Evolutionary conservation across 2,888 invertebrate genomes (phyloP).

Genomic region (Diadromus collaris): DNA sequence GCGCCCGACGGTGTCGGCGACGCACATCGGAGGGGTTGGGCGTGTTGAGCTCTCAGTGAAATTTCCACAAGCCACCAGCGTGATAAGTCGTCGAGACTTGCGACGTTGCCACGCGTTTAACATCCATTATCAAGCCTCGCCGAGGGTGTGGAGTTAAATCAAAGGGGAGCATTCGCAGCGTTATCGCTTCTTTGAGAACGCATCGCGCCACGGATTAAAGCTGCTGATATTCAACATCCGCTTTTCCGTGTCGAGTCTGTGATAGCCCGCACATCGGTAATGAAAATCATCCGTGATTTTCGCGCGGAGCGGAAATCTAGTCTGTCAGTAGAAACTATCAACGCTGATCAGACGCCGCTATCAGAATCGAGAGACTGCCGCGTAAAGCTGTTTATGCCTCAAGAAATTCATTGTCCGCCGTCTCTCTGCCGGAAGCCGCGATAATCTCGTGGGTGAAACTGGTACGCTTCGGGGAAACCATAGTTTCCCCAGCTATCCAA

Average conservation of each 20-base stretch:
- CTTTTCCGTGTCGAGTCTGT: not conserved
- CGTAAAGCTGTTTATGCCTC: constrained; percentile 29
- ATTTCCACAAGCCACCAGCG: constrained; percentile 25
- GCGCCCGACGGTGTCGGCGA: not conserved
- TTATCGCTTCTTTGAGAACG: constrained; percentile 23
- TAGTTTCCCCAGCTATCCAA: constrained; percentile 38
- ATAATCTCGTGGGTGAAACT: constrained; percentile 33
- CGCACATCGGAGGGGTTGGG: not conserved
- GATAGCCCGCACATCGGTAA: not conserved
- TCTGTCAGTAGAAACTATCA: constrained; percentile 15
- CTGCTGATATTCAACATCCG: constrained; percentile 13
- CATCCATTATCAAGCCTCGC: constrained; percentile 42
- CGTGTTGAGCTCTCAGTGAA: constrained; percentile 25
- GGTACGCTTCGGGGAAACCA: constrained; percentile 23
- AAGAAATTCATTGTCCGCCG: constrained; percentile 37
- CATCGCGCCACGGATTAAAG: constrained; percentile 22
- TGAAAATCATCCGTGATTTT: not conserved
- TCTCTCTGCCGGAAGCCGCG: constrained; percentile 13
- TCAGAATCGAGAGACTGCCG: not conserved
- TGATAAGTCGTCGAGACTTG: constrained; percentile 26
- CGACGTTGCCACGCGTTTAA: constrained; percentile 34
- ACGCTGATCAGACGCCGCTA: constrained; percentile 3
- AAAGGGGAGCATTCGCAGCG: constrained; percentile 30
- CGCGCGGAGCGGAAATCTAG: not conserved
- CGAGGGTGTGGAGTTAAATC: constrained; percentile 41